Base-by-base conservation (phyloP, 2,888 invertebrate species). In the Agriopis leucophaearia region DNA sequence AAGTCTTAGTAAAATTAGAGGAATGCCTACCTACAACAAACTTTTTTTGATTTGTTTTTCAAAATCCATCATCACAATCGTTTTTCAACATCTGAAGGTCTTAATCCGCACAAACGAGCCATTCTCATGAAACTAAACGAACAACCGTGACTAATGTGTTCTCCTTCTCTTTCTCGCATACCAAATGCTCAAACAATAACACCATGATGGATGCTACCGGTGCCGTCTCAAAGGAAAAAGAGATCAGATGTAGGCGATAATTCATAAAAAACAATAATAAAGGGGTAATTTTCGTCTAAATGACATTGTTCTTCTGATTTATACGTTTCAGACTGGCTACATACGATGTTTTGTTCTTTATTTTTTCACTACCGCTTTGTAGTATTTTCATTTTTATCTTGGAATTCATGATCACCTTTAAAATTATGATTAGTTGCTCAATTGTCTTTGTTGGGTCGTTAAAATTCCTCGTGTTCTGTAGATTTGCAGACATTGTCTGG, bases 201-300 rank as follows among this genome's bases (percentile, higher is more conserved):
- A 84, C 79, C 79, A 84, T 91, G 91, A 92, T 88, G 84, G 81
- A 92, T 91, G 91, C 87, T 88, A 84, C 87, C 86, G 84, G 85
- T 83, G 81, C 81, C 76, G 71, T 76, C 78, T 87, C 84, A 87
- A 89, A 89, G 85, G 85, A 88, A 88, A 88, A 87, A 84, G 81
- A 87, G 82, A 83, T 87, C 84, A 87, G 81, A 85, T 85, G 88
- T 83, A 84, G 84, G 81, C 87, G 86, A 91, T 92, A 90, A 91
- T 90, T 91, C 89, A 90, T 89, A 87, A 88, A 89, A 87, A 88
- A 88, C 80, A 85, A 89, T 87, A 88, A 89, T 87, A 88, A 87
- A 83, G 81, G 82, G 81, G 82, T 86, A 85, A 88, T 88, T 85
- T 84, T 77, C 80, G 81, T 75, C 76, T 71, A 80, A 78, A 82